Evolutionary conservation across 92 coral and sea anemone genomes (phyloP), one percentile per base, ranked within the genome.

Genomic region (Bergia puertoricense): DNA sequence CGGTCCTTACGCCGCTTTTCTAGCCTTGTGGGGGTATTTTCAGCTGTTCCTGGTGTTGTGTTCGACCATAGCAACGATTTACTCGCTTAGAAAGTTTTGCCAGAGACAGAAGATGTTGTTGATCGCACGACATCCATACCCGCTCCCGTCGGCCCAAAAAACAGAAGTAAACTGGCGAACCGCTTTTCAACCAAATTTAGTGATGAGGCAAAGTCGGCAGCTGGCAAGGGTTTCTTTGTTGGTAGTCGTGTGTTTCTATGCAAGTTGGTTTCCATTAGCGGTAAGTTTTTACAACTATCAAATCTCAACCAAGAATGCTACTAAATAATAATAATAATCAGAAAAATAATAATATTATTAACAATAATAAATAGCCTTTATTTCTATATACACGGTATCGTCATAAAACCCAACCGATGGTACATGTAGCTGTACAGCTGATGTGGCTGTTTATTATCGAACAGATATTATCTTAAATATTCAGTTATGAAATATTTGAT

Each of bases 151-250:
- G 18, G 0, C 54, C 23, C 18, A 83, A 46, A 41, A 41, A 20
- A 83, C 86, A 41, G 41, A 69, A 18, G 10, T 44, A 16, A 68
- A 8, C n/a, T 7, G 41, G 51, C 77, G 42, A 85, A 85, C 51
- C 18, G 30, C 42, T 0, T 10, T 15, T 72, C 38, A 69, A 45
- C 80, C 80, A 15, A 76, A 76, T 8, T 16, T 76, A 42, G 48
- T 42, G 48, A 76, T 76, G 80, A 85, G 46, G 43, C 88, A 85
- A 71, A 85, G 88, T 72, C 88, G 80, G 23, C 88, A 85, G 41
- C 77, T 85, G 40, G 88, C 80, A 5, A 85, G 65, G 62, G 77
- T 85, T 69, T 74, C 44, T 11, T 36, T 85, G 80, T 13, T 85
- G 38, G 88, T 85, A 2, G 88, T 85, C 3, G 42, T 85, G 67